Conservation (phyloP, 2,797 vertebrate species). For the Capromys pilorides region DNA sequence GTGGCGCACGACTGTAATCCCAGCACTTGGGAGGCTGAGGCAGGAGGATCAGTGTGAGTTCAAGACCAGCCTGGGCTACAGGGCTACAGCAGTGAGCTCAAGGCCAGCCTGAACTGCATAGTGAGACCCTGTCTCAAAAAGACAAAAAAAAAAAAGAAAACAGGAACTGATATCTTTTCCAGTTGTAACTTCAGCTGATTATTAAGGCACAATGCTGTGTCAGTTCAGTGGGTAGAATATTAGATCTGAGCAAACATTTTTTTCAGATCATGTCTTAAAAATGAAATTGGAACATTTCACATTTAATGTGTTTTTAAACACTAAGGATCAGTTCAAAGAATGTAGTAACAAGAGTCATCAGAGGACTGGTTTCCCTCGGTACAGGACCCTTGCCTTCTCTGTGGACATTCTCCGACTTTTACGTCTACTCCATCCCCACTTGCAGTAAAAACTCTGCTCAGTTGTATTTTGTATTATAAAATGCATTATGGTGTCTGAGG, state of each 20-base stretch:
- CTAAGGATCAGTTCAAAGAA: not conserved
- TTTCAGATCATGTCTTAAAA: not conserved
- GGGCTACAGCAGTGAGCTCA: too few relatives aligned
- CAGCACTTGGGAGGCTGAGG: too few relatives aligned
- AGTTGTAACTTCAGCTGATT: constrained; percentile 21
- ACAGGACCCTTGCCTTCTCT: not conserved
- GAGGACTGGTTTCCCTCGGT: not conserved
- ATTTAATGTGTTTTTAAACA: constrained; percentile 46
- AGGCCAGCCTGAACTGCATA: too few relatives aligned
- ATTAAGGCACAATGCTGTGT: constrained; percentile 17
- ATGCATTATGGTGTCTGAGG: constrained; percentile 33
- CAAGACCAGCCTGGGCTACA: too few relatives aligned
- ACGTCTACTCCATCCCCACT: not conserved
- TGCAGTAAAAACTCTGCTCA: constrained; percentile 42
- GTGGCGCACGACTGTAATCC: too few relatives aligned
- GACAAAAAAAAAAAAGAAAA: not conserved
- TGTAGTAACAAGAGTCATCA: not conserved
- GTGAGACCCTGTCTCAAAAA: too few relatives aligned
- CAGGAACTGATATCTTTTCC: not conserved
- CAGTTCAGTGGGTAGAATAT: not conserved
- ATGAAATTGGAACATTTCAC: not conserved
- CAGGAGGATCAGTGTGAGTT: too few relatives aligned
- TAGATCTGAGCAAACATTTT: not conserved
- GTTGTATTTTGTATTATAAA: constrained; percentile 48
- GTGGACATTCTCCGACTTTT: not conserved